Base-by-base conservation (phyloP, 2,113 vertebrate species). In the Xiphorhynchus elegans region DNA sequence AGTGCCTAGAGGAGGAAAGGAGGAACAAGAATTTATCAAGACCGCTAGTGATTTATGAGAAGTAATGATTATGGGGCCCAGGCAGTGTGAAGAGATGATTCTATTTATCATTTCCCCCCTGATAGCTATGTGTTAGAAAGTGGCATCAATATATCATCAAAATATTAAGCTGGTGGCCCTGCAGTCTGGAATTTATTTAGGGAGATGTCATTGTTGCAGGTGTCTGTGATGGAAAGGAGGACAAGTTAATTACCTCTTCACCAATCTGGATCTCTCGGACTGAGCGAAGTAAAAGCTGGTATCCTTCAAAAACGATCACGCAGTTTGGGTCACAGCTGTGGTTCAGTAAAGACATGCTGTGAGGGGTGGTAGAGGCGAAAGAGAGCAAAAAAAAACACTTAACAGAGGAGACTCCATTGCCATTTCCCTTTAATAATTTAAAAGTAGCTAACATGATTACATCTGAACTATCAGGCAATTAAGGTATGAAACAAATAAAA, bases 301-400 rank as follows among this genome's bases (percentile, higher is more conserved):
- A 98, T 82, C 99, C 99, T 40, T 99, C 98, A 97, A 99, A 99
- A 96, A 99, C 91, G 50, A 99, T 98, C 80, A 99, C 99, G 8
- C 99, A 99, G 98, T 99, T 99, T 90, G 99, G 99, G 97, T 98
- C 97, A 96, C 99, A 99, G 98, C 99, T 99, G 93, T 99, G 99
- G 97, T 99, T 99, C 96, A 99, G 97, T 87, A 99, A 97, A 89
- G 99, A 99, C 98, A 99, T 98, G 97, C 99, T 99, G 96, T 42
- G 42, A 90, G 69, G 87, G 31, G 64, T 85, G 68, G 39, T 78
- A 87, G 15, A 81, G n/a, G 26, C 50, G 40, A 85, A 76, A 84
- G 26, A 77, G 42, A 76, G 21, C 50, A 52, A 14, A 63, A 58
- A 87, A 46, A 44, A 73, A 42, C 10, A 53, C 37, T 81, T 93